Evolutionary conservation across 37 sponge, comb jelly and placozoan genomes (phyloP), one percentile per base, ranked within the genome.

Genomic region (Corticium candelabrum): DNA sequence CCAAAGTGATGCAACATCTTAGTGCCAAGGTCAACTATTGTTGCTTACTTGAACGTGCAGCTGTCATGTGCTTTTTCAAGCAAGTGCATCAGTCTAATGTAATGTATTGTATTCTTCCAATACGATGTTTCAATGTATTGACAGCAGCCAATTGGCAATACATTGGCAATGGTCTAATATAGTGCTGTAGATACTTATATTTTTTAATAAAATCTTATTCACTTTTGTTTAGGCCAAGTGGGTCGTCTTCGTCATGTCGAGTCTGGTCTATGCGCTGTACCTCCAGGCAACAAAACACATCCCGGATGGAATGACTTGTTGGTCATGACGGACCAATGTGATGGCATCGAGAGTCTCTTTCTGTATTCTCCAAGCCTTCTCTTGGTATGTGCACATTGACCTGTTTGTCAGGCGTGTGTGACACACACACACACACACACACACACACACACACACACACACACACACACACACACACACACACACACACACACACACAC

Each of bases 361-460:
- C 62, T 50, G 15, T 50, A 50, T 50, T 50, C 62, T 21, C 15
- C 11, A 50, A 27, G 15, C 62, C 15, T 11, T 27, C 62, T 50
- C 62, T 50, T 50, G 11, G 62, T 50, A 21, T 27, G 62, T 11
- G 21, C 11, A n/a, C n/a, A n/a, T n/a, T n/a, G n/a, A n/a, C n/a
- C n/a, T n/a, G n/a, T n/a, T n/a, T n/a, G n/a, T n/a, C n/a, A n/a
- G n/a, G n/a, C n/a, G n/a, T n/a, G n/a, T n/a, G n/a, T n/a, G n/a
- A 43, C 56, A 43, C 56, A 43, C 56, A 43, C 56, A 43, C 56
- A 43, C 56, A 43, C 56, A 43, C 56, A 43, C 56, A 43, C 56
- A 43, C 56, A 43, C 56, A 43, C 56, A 43, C 56, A 43, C 56
- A 43, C 56, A 43, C 56, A 43, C 56, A 43, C 56, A 43, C 56